Conservation (phyloP, 2,888 invertebrate species). For the Cantharis flavilabris region DNA sequence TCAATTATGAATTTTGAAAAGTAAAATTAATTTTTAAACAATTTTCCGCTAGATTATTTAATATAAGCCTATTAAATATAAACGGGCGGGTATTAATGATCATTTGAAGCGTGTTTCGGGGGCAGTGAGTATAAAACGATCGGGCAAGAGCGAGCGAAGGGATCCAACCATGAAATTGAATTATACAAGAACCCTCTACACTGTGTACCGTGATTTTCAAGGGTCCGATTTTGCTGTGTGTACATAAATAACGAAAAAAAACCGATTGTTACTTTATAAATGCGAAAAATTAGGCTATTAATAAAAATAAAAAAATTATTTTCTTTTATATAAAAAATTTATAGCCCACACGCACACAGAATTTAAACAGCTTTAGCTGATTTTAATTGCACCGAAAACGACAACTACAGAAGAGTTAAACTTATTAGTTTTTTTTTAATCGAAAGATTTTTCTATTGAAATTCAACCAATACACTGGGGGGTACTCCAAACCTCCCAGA, state of each 20-base stretch:
- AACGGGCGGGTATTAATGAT: constrained; percentile 48
- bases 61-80: constrained; percentile 52
- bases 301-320: not conserved
- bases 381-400: not conserved
- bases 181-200: constrained; percentile 46
- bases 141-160: constrained; percentile 47
- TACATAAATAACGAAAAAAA: constrained; percentile 23
- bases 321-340: not conserved
- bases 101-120: constrained; percentile 38
- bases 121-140: constrained; percentile 44
- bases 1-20: constrained; percentile 2
- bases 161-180: constrained; percentile 58
- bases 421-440: too few relatives aligned
- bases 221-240: constrained; percentile 33
- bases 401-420: not conserved
- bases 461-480: too few relatives aligned
- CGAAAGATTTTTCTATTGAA: too few relatives aligned
- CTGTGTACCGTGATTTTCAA: constrained; percentile 32
- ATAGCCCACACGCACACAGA: not conserved
- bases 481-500: too few relatives aligned
- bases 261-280: constrained; percentile 1
- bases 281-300: not conserved
- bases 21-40: constrained; percentile 43
- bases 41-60: constrained; percentile 53
- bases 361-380: not conserved